A percentile compares a stretch with the other conserved stretches of the same genome.
These are phyloP conservation scores for Rostratula benghalensis DNA, from an alignment of 2,113 vertebrate genomes.

Conservation along the genomic window DNA sequence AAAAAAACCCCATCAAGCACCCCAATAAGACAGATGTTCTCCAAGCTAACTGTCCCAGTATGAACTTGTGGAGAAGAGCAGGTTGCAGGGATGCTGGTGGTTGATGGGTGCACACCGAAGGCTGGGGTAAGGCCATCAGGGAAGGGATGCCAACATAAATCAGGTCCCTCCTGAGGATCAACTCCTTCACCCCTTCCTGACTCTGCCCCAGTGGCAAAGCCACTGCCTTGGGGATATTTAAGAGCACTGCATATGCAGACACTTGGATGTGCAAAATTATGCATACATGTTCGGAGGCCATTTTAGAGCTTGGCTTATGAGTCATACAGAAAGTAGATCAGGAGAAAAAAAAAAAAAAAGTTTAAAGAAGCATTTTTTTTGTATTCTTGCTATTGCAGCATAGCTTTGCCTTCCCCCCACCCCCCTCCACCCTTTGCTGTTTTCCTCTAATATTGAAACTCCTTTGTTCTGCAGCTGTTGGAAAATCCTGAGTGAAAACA, in stretches of 20 bases:
- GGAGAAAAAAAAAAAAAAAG: not conserved
- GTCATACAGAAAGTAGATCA: slow-evolving; percentile 58
- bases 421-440: not conserved
- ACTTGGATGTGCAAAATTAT: slow-evolving; percentile 61
- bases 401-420: not conserved
- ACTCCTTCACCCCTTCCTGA: not conserved
- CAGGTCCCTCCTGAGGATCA: not conserved
- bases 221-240: not conserved
- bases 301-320: slow-evolving; percentile 46
- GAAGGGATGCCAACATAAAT: not conserved
- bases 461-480: not conserved
- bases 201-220: not conserved
- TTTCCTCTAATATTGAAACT: not conserved
- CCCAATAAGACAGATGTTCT: not conserved
- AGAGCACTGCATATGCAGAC: slow-evolving; percentile 33
- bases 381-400: not conserved
- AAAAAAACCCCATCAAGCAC: no score
- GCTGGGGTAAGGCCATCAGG: not conserved
- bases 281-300: slow-evolving; percentile 54
- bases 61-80: not conserved
- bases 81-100: not conserved
- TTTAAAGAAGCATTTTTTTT: slow-evolving; percentile 8
- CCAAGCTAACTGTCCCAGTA: not conserved
- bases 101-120: rapidly evolving
- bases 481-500: slow-evolving; percentile 15